Percentiles rank a stretch among this genome's conserved stretches.
These are phyloP conservation scores for Trididemnum nubilum DNA, from an alignment of 23 tunicate species.

Conservation along the genomic window DNA sequence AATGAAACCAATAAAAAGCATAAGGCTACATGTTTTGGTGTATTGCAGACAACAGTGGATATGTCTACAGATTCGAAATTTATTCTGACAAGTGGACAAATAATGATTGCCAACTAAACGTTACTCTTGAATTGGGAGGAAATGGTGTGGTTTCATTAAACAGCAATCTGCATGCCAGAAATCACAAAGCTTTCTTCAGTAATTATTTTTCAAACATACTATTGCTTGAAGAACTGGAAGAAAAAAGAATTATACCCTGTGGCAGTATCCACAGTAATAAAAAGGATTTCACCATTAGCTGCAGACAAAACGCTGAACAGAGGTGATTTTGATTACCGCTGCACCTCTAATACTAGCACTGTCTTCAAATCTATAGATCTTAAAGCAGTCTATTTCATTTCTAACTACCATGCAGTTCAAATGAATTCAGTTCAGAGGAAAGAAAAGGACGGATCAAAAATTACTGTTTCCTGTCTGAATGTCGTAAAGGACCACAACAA, in stretches of 20 bases:
- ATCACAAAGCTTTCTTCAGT: slow-evolving; percentile 12
- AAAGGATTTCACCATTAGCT: slow-evolving; percentile 5
- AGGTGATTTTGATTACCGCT: slow-evolving; percentile 18
- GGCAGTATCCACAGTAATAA: slow-evolving; percentile 19
- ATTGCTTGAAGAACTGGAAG: not conserved
- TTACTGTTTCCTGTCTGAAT: not conserved
- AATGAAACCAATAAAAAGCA: slow-evolving; percentile 35
- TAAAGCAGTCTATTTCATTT: slow-evolving; percentile 27
- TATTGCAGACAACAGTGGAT: slow-evolving; percentile 8
- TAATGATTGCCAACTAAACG: not conserved
- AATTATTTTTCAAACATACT: slow-evolving; percentile 6
- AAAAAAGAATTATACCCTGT: slow-evolving; percentile 3
- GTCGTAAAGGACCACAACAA: slow-evolving; percentile 18
- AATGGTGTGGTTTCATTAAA: not conserved
- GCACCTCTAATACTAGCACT: not conserved
- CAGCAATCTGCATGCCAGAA: not conserved
- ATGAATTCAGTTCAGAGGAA: not conserved
- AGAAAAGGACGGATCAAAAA: slow-evolving; percentile 3
- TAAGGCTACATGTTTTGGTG: slow-evolving; percentile 24
- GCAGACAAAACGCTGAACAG: not conserved
- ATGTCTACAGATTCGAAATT: slow-evolving; percentile 8
- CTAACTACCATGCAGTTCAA: slow-evolving; percentile 12
- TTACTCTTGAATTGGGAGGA: slow-evolving; percentile 15
- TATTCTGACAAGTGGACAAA: not conserved
- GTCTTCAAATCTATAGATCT: slow-evolving; percentile 13